A percentile compares a stretch with the other conserved stretches of the same genome.
phyloP scores from a whole-genome alignment of 1,140 invertebrate genomes.

The Brachionus manjavacas region DNA sequence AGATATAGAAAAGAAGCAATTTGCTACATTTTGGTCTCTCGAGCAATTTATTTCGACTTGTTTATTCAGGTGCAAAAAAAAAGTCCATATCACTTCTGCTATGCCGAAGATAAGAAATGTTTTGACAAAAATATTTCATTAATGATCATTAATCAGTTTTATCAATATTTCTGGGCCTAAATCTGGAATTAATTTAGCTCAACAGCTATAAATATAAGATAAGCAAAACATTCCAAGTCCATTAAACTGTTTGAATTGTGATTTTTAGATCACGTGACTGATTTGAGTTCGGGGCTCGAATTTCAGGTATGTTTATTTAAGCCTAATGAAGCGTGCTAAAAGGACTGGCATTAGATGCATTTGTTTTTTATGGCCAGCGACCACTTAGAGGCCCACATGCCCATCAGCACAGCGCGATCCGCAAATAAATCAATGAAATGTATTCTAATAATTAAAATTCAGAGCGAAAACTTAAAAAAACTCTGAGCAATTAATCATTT shows the following conservation, averaged over 20 bases:
- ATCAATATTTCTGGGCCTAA: not conserved
- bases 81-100: not conserved
- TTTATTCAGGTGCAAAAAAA: not conserved
- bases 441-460: not conserved
- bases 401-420: not conserved
- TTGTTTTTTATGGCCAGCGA: not conserved
- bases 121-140: not conserved
- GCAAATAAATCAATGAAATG: not conserved
- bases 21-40: not conserved
- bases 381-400: not conserved
- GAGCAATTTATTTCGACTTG: not conserved
- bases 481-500: conserved; percentile 1
- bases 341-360: not conserved
- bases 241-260: not conserved
- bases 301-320: conserved; percentile 6
- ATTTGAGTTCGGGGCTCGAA: not conserved
- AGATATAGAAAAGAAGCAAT: not conserved
- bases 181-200: not conserved
- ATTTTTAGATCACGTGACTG: not conserved
- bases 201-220: not conserved
- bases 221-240: not conserved
- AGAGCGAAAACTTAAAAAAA: not conserved
- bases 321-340: not conserved
- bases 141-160: not conserved
- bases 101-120: not conserved